Base-by-base conservation (phyloP, 1,140 invertebrate species). In the Andrena cerasifolii region DNA sequence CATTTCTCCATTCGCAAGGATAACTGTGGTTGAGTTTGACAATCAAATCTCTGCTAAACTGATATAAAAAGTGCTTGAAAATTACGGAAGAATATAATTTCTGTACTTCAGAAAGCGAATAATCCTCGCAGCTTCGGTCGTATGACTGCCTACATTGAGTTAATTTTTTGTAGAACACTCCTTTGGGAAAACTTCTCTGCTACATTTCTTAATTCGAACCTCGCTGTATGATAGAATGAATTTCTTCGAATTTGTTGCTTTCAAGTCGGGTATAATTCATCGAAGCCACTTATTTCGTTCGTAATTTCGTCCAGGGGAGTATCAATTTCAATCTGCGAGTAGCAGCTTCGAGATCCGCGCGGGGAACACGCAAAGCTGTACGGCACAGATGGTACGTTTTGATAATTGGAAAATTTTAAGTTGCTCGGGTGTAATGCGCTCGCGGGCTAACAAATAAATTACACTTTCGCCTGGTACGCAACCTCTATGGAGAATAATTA, bases 401-500 rank as follows among this genome's bases (percentile, higher is more conserved):
- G 33, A n/a, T 43, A 18, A 54, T 36, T 74, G 18, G 5, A 24
- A 54, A 53, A 65, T 56, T 21, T n/a, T n/a, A 43, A 45, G 31
- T 16, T 26, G 12, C 18, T 56, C 10, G 12, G 36, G n/a, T 3
- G 47, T 21, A 12, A 45, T 21, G 18, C 62, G n/a, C 2, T 18
- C 21, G 28, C 28, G 18, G 40, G 8, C 5, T 45, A 58, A 31
- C 28, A 67, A 68, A 68, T 40, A 58, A 59, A 68, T 76, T 68
- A 21, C 51, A 66, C 31, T 58, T 59, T 47, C 24, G 7, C 40
- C 6, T 14, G 24, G 36, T 40, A 33, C 28, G 53, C 21, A 59
- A 58, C 2, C 40, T 68, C 62, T 68, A 24, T 0, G 7, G 43
- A 24, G 53, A 76, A 76, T 76, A 76, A 76, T 76, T 76, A 76